Conservation (phyloP, 2,113 vertebrate species). For the Antidorcas marsupialis region DNA sequence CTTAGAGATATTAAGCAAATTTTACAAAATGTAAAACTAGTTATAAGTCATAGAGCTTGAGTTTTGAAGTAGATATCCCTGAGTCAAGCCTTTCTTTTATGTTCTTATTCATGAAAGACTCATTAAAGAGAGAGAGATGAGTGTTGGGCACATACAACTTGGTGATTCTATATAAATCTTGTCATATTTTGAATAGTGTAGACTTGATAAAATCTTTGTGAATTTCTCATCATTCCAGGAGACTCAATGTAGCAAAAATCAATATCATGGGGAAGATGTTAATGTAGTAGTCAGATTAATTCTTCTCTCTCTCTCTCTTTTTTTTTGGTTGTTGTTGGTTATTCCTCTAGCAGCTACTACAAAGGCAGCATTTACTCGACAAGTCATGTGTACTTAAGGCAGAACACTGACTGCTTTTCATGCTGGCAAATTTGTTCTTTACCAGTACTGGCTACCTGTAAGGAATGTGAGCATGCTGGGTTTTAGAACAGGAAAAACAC, state of each 20-base stretch:
- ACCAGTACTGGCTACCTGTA: slow-evolving; percentile 12
- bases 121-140: not conserved
- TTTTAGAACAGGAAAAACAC: slow-evolving; percentile 45
- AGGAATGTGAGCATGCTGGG: not conserved
- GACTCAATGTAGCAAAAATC: not conserved
- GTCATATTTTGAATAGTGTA: not conserved
- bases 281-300: not conserved
- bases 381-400: not conserved
- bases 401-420: slow-evolving; percentile 49
- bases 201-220: not conserved
- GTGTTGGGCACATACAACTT: not conserved
- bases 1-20: not conserved
- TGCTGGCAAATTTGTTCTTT: not conserved
- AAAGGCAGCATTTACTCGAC: slow-evolving; percentile 39
- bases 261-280: not conserved
- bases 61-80: not conserved
- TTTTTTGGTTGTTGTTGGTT: not conserved
- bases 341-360: not conserved
- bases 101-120: not conserved
- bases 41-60: not conserved
- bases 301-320: not conserved
- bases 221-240: not conserved
- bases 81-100: not conserved
- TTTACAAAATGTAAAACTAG: not conserved
- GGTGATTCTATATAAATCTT: not conserved